Evolutionary conservation across 2,113 vertebrate genomes (phyloP).

Genomic region (Lycocorax pyrrhopterus): DNA sequence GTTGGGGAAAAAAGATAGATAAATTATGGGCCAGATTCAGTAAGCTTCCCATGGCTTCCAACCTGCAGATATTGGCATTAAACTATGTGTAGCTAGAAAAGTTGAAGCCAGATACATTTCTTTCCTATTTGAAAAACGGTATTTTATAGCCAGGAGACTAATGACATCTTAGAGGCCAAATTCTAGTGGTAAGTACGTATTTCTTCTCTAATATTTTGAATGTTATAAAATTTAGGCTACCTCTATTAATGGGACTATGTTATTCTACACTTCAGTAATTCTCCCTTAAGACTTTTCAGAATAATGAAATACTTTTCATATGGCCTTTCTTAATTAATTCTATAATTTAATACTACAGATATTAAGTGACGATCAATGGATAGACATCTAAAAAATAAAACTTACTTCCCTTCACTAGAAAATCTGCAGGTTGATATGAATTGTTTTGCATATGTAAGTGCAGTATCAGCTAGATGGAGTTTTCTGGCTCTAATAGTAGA

Average conservation of each 20-base stretch:
- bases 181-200: neutral
- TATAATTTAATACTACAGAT: neutral
- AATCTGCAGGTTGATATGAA: neutral
- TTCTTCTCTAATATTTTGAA: neutral
- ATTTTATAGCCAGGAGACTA: neutral
- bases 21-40: constrained; percentile 61
- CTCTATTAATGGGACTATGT: neutral
- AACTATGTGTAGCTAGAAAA: constrained; percentile 10
- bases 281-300: neutral
- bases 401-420: neutral
- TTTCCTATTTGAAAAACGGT: constrained; percentile 43
- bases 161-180: neutral
- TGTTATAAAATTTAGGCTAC: neutral
- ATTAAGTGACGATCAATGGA: neutral
- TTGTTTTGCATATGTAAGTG: neutral
- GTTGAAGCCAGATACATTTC: constrained; percentile 67
- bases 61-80: constrained; percentile 18
- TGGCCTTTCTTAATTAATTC: neutral
- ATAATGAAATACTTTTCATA: neutral
- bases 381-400: neutral
- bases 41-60: constrained; percentile 24
- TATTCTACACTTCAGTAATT: neutral
- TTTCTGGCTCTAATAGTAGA: neutral
- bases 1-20: constrained; percentile 60
- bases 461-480: neutral